phyloP scores from a whole-genome alignment of 2,113 vertebrate genomes.

The Grus americana region DNA sequence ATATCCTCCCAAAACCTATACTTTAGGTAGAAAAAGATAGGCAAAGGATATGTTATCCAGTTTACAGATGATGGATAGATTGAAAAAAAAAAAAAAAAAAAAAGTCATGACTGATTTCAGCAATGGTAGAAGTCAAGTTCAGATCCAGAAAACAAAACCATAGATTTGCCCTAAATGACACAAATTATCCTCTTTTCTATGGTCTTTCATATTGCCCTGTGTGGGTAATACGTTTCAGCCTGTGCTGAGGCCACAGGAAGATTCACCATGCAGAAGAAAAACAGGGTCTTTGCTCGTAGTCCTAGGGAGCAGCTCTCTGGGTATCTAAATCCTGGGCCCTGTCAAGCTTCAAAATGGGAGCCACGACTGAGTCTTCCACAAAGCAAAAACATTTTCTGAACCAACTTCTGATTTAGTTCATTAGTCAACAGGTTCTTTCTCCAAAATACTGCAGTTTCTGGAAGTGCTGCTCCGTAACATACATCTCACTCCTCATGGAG shows the following conservation, averaged over 20 bases:
- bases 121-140: neutral
- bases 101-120: neutral
- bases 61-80: neutral
- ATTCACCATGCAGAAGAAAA: neutral
- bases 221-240: neutral
- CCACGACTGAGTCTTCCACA: accelerated
- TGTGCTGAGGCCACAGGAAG: neutral
- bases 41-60: neutral
- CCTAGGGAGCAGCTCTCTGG: neutral
- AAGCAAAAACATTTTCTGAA: neutral
- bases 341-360: neutral
- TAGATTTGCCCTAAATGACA: neutral
- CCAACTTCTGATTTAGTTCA: neutral
- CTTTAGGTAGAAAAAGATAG: neutral
- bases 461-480: accelerated
- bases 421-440: neutral
- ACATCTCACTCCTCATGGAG: accelerated
- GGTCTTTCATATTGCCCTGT: neutral
- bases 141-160: neutral
- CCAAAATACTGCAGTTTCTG: neutral
- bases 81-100: neutral
- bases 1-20: neutral
- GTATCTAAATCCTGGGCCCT: neutral
- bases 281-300: neutral
- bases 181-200: too few relatives aligned